phyloP scores from a whole-genome alignment of 2,797 vertebrate genomes.

The Margarornis squamiger region DNA sequence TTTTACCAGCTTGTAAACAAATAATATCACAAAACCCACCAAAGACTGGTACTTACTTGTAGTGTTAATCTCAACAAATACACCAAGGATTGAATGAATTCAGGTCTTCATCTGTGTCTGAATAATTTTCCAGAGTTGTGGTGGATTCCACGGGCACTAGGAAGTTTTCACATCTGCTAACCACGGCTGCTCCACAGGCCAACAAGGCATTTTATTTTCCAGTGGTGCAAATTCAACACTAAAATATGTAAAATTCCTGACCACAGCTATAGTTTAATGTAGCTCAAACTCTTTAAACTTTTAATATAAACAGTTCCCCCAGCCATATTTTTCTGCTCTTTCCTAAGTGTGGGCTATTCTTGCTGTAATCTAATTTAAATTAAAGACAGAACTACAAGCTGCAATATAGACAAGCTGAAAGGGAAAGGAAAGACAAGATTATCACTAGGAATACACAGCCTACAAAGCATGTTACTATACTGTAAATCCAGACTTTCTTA shows the following conservation, averaged over 20 bases:
- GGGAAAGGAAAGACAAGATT: background rate
- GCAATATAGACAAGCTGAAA: background rate
- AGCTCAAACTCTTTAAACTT: slow-evolving; percentile 30
- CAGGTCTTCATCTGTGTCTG: background rate
- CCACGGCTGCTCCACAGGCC: background rate
- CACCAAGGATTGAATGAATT: background rate
- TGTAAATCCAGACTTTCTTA: background rate
- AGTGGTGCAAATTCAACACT: slow-evolving; percentile 27
- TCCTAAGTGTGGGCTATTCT: background rate
- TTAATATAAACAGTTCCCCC: slow-evolving; percentile 13
- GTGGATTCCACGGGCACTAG: background rate
- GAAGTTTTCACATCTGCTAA: slow-evolving; percentile 19
- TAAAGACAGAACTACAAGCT: slow-evolving; percentile 3
- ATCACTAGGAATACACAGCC: background rate
- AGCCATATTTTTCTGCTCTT: background rate
- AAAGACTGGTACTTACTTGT: background rate
- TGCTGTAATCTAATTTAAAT: slow-evolving; percentile 21
- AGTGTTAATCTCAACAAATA: background rate
- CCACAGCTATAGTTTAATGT: slow-evolving; percentile 20
- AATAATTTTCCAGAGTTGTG: background rate
- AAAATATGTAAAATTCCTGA: slow-evolving; percentile 47
- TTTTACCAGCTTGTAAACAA: background rate
- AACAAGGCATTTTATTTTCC: slow-evolving; percentile 47
- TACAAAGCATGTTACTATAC: background rate
- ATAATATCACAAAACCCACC: background rate